Conservation (phyloP, 2,113 vertebrate genomes). For the Gobiocypris rarus region DNA sequence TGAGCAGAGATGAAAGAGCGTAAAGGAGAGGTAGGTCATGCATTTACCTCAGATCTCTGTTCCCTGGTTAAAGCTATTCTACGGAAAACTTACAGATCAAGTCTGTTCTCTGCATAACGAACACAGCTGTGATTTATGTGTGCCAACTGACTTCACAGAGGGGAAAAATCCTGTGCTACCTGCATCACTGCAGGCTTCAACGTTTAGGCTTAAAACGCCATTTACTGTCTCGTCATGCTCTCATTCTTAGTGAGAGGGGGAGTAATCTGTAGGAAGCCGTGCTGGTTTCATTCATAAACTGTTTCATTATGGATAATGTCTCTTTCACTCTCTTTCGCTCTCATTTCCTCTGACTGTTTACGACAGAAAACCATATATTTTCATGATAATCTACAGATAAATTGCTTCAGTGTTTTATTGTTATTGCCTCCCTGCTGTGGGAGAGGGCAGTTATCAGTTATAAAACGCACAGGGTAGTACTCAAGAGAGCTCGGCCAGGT, state of each 20-base stretch:
- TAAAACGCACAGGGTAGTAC: conserved; percentile 16
- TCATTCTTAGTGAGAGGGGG: conserved; percentile 8
- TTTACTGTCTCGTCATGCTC: conserved; percentile 4
- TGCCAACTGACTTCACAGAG: background rate
- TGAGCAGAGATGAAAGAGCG: conserved; percentile 53
- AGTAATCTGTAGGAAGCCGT: conserved; percentile 11
- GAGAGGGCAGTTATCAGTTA: conserved; percentile 41
- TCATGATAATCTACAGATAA: conserved; percentile 42
- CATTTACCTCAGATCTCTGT: conserved; percentile 19
- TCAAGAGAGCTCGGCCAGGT: background rate
- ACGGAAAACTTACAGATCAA: background rate
- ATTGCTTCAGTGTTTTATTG: conserved; percentile 39
- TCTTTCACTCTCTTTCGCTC: background rate
- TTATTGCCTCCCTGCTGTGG: conserved; percentile 42
- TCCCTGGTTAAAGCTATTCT: background rate
- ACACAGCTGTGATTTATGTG: background rate
- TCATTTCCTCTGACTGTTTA: conserved; percentile 10
- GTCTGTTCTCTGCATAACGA: background rate
- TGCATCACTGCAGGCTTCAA: conserved; percentile 26
- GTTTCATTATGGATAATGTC: conserved; percentile 30
- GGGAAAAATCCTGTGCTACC: background rate
- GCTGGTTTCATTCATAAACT: conserved; percentile 39
- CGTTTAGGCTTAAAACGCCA: too few relatives aligned
- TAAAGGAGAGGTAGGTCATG: conserved; percentile 21
- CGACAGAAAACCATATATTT: conserved; percentile 35